These are phyloP conservation scores for Lethocerus indicus DNA, from an alignment of 1,140 invertebrate species.

Conservation along the genomic window DNA sequence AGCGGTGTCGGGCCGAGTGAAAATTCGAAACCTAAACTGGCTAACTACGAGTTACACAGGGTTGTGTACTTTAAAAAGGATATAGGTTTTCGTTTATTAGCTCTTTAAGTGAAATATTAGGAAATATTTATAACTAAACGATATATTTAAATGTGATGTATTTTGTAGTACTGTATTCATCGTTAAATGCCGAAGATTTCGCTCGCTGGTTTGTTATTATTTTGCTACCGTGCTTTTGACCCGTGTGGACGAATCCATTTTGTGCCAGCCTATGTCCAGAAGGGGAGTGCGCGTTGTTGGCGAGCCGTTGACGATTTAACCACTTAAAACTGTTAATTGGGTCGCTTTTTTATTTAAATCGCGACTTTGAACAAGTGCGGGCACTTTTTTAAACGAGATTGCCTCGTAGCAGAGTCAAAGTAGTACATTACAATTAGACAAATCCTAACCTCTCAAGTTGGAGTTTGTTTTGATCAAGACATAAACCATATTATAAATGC, in stretches of 20 bases:
- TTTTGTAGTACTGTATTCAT: not conserved
- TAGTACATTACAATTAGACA: no score
- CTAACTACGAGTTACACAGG: not conserved
- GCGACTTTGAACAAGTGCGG: no score
- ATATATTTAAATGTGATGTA: not conserved
- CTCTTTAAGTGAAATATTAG: constrained; percentile 7
- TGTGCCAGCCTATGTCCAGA: constrained; percentile 9
- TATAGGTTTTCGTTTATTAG: constrained; percentile 9
- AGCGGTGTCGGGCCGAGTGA: not conserved
- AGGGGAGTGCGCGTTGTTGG: constrained; percentile 11
- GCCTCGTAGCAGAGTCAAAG: no score
- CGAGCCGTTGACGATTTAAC: not conserved
- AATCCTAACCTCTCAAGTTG: not conserved
- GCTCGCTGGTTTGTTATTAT: constrained; percentile 17
- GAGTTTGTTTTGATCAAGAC: constrained; percentile 3
- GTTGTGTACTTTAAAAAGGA: constrained; percentile 1
- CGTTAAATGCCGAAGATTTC: constrained; percentile 1
- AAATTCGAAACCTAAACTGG: not conserved
- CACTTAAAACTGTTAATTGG: not conserved
- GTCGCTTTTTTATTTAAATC: not conserved
- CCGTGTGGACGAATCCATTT: constrained; percentile 17
- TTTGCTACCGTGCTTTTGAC: constrained; percentile 18
- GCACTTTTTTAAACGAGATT: no score
- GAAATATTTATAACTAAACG: constrained; percentile 1
- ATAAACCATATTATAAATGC: not conserved